Conservation (phyloP, 2,797 vertebrate genomes). For the Lates japonicus region DNA sequence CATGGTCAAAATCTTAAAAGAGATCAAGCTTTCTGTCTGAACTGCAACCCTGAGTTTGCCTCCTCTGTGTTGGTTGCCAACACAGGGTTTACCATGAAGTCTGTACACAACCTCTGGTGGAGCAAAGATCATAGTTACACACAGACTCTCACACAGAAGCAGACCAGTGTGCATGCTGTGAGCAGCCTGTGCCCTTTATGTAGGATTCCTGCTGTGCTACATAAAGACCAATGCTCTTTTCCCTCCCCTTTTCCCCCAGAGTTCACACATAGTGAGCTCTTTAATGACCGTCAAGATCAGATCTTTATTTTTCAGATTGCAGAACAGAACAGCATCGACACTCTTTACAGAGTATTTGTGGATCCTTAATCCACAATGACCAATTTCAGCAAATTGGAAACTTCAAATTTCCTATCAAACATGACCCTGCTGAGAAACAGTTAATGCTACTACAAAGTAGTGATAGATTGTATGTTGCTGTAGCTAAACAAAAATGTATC, state of each 20-base stretch:
- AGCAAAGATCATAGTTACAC: conserved; percentile 51
- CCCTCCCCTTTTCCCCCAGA: conserved; percentile 19
- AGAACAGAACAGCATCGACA: conserved; percentile 28
- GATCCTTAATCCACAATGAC: conserved; percentile 27
- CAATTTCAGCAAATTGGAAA: conserved; percentile 29
- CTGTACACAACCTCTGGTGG: conserved; percentile 42
- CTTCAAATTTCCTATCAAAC: conserved; percentile 35
- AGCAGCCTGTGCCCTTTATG: conserved; percentile 62
- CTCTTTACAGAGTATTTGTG: conserved; percentile 31
- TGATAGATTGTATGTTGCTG: neutral
- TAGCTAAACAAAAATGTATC: neutral
- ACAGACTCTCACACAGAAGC: conserved; percentile 9
- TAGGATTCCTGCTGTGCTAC: conserved; percentile 63
- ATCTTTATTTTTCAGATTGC: conserved; percentile 67
- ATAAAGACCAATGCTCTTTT: conserved; percentile 60
- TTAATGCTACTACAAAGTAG: neutral
- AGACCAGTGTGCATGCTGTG: conserved; percentile 52
- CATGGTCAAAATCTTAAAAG: conserved; percentile 17
- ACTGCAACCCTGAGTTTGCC: conserved; percentile 38
- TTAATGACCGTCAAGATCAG: conserved; percentile 63
- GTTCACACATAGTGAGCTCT: conserved; percentile 45
- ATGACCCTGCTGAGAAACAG: conserved; percentile 21
- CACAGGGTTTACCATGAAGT: conserved; percentile 33
- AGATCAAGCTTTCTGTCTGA: conserved; percentile 54
- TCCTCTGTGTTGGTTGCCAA: conserved; percentile 27